Evolutionary conservation across 2,113 vertebrate genomes (phyloP), one percentile per base, ranked within the genome.

Genomic region (Salvator merianae): DNA sequence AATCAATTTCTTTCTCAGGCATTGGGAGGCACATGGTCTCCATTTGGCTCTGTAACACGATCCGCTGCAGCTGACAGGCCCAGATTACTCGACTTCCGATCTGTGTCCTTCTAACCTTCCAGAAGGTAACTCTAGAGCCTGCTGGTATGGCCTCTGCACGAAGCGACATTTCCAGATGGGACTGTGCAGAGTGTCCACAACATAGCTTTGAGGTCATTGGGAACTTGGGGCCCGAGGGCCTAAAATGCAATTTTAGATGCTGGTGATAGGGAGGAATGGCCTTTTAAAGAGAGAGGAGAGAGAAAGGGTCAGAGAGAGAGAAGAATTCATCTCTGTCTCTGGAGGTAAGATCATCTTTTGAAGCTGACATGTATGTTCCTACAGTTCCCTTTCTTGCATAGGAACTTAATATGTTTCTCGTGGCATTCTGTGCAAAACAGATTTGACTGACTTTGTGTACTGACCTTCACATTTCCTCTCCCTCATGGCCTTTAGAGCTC

Each of bases 41-140:
- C 78, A 74, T 88, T 93, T 87, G 75, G 73, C 86, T 89, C 84
- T 89, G 95, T 94, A 96, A 96, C 87, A 3, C 1, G 94, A 96
- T 93, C 93, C 63, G 81, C 72, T 80, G 89, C 94, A 95, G 95
- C 95, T 95, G 95, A 88, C 82, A 71, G 86, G 86, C 77, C 92
- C 65, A 90, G 73, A 93, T 91, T 93, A 92, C 87, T 91, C 88
- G 86, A 85, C 93, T 96, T 97, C 96, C 92, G 91, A 92, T 89
- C 77, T 0, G 1, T 0, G 77, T 89, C 94, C 93, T 88, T 76
- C 92, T 96, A 91, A 82, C 90, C 93, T 95, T 95, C 92, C 94
- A 92, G 91, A 91, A 62, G 88, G 93, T 93, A 96, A 95, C 88
- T 80, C 90, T 89, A 95, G 90, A 94, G 85, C 30, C 0, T 1